Base-by-base conservation (phyloP, 2,888 invertebrate genomes). In the Timema podura region DNA sequence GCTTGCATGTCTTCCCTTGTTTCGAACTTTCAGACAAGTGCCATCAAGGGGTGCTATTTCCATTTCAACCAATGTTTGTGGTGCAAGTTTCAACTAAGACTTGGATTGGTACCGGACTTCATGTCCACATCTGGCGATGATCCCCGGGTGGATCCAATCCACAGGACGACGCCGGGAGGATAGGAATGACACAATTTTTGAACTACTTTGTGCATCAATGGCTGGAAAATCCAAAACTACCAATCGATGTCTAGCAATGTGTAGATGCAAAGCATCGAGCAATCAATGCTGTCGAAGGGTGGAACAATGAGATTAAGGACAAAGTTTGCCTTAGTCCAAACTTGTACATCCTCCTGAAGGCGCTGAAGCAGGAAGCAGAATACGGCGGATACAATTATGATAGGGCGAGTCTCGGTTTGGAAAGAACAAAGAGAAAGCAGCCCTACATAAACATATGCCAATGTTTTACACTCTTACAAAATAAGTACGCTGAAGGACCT, bases 21-120 rank as follows among this genome's bases (percentile, higher is more conserved):
- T 49, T 10, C 49, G 11, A 49, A 49, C 11, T 49, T 49, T 11
- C 49, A 9, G 49, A 10, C 49, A 10, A 49, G 49, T 11, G 11
- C 9, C 49, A 11, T 49, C 9, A 49, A 49, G 9, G 49, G 49
- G 49, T 49, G 49, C 49, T 49, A 49, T 49, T 49, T 49, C 49
- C 49, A 10, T 11, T 49, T 49, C 49, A 49, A 49, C 49, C 49
- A 49, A 10, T 49, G 49, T 49, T 49, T 49, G 11, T 49, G 49
- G 10, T 49, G 49, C 49, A 49, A 49, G 49, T 49, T 49, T 49
- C 49, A 49, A 49, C n/a, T n/a, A n/a, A n/a, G n/a, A n/a, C n/a
- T n/a, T n/a, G n/a, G n/a, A n/a, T n/a, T n/a, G n/a, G n/a, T n/a
- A n/a, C n/a, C n/a, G n/a, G n/a, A n/a, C n/a, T n/a, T n/a, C n/a